Evolutionary conservation across 1,140 invertebrate genomes (phyloP), one percentile per base, ranked within the genome.

Genomic region (Meloidogyne floridensis): DNA sequence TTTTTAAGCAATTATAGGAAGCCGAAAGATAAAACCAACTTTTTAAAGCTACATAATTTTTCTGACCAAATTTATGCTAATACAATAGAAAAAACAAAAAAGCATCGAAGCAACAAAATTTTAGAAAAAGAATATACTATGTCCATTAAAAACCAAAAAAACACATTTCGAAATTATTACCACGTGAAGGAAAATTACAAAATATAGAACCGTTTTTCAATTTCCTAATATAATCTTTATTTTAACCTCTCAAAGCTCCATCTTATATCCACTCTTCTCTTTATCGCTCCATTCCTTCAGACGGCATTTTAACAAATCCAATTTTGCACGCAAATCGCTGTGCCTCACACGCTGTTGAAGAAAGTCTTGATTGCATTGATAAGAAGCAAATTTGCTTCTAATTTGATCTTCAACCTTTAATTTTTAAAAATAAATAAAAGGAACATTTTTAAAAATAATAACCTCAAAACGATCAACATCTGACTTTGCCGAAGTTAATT

Each of bases 221-320:
- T 65, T n/a, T 4, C n/a, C 15, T 59, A 59, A 65, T 47, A 59
- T 59, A 59, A 59, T 59, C 13, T 65, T 15, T 59, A 3, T 7
- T 6, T n/a, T 65, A 6, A 65, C 59, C 59, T 65, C 2, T 5
- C n/a, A 65, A n/a, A 65, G 59, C n/a, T 65, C 59, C 59, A 65
- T 65, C 7, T 18, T 65, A 65, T n/a, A 65, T 65, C 10, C n/a
- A 43, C 3, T 77, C 53, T 77, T 69, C 8, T n/a, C 75, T n/a
- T 69, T 77, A 65, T 77, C 69, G 15, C 43, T 79, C 77, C 77
- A 79, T 51, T 79, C 77, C 20, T 65, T 69, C 51, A 79, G n/a
- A 18, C 53, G 54, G 56, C 20, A 53, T 78, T 80, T 80, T 32
- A 80, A 13, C 20, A 54, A 13, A 6, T 80, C 72, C 15, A 80